Percentiles rank a stretch among this genome's conserved stretches.
These are phyloP conservation scores for Mesoligia furuncula DNA, from an alignment of 2,888 invertebrate genomes.

Conservation along the genomic window DNA sequence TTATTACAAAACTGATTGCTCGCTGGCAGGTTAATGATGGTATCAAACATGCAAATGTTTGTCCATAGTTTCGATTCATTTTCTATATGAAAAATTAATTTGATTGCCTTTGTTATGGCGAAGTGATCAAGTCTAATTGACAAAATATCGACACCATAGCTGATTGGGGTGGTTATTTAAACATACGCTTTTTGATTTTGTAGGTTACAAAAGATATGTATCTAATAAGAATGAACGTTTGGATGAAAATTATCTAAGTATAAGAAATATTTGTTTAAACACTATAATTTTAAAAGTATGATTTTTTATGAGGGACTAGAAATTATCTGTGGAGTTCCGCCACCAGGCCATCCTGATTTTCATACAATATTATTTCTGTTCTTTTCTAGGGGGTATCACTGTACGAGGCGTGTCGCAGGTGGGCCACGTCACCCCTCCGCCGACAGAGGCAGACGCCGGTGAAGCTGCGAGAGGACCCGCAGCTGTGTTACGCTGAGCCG, in stretches of 20 bases:
- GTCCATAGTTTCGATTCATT: constrained; percentile 41
- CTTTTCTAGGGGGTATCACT: constrained; percentile 77
- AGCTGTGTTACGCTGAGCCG: constrained; percentile 91
- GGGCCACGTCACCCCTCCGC: constrained; percentile 78
- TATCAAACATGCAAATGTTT: constrained; percentile 45
- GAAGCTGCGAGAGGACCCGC: constrained; percentile 92
- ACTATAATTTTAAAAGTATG: not conserved
- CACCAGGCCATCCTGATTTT: not conserved
- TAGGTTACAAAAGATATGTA: constrained; percentile 25
- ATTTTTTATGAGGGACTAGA: not conserved
- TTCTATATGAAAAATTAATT: constrained; percentile 41
- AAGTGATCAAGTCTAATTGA: constrained; percentile 42
- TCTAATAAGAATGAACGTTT: not conserved
- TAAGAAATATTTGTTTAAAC: not conserved
- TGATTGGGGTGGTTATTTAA: constrained; percentile 24
- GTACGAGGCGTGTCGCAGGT: constrained; percentile 77
- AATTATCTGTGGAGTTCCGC: not conserved
- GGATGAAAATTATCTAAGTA: constrained; percentile 5
- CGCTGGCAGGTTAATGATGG: constrained; percentile 26
- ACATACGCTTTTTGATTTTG: constrained; percentile 15
- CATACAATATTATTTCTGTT: not conserved
- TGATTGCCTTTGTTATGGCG: constrained; percentile 54
- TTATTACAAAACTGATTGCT: constrained; percentile 54
- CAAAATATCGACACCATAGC: constrained; percentile 30
- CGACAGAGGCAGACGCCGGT: constrained; percentile 90